Evolutionary conservation across 2,113 vertebrate species (phyloP).

Genomic region (Egretta garzetta): DNA sequence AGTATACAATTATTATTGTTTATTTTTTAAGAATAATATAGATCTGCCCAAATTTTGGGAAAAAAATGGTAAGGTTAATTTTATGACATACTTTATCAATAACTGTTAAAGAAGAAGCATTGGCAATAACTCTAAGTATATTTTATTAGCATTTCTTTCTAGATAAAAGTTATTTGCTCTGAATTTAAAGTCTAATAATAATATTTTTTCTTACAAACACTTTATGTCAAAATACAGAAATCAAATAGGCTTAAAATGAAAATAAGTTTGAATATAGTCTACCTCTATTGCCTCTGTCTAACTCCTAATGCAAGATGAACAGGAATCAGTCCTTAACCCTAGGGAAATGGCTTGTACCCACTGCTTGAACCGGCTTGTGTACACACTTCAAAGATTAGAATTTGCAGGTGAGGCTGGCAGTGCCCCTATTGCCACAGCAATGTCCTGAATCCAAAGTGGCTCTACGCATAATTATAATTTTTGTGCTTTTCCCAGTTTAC

Average conservation of each 20-base stretch:
- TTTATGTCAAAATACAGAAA: neutral
- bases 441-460: neutral
- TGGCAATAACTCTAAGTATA: neutral
- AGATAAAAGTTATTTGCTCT: neutral
- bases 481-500: neutral
- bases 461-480: neutral
- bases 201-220: neutral
- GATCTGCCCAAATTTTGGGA: neutral
- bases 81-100: neutral
- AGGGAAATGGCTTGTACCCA: neutral
- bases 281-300: neutral
- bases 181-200: neutral
- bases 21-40: neutral
- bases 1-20: neutral
- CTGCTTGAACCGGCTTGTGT: neutral
- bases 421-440: neutral
- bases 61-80: rapidly evolving
- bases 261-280: neutral
- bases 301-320: neutral
- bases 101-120: neutral
- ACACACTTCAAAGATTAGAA: neutral
- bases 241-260: neutral
- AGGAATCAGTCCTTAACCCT: neutral
- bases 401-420: neutral
- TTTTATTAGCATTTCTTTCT: neutral